phyloP scores from a whole-genome alignment of 1,140 invertebrate species.

The Tyrophagus putrescentiae region DNA sequence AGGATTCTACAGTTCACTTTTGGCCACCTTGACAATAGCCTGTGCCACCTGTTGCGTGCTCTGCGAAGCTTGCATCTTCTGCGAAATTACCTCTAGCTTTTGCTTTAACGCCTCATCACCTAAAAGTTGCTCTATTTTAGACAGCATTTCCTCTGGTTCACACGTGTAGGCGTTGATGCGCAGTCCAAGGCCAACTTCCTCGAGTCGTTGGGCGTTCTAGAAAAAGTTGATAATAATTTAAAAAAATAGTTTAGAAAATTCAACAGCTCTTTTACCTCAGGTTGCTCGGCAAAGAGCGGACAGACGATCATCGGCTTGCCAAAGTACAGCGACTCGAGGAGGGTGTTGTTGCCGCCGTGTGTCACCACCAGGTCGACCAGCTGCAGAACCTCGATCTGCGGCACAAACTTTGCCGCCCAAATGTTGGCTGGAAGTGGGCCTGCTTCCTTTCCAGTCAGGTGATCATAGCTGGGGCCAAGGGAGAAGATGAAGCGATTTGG shows the following conservation, averaged over 20 bases:
- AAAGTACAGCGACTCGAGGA: slow-evolving; percentile 12
- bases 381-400: not conserved
- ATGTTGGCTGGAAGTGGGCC: slow-evolving; percentile 23
- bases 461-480: not conserved
- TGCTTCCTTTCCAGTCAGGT: too few species aligned
- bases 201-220: slow-evolving; percentile 20
- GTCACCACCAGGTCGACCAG: slow-evolving; percentile 18
- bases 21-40: not conserved
- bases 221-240: too few species aligned
- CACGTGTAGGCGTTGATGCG: not conserved
- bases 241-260: too few species aligned
- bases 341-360: slow-evolving; percentile 21
- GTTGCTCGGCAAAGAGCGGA: slow-evolving; percentile 20
- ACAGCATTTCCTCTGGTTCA: not conserved
- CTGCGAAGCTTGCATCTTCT: not conserved
- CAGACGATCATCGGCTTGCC: slow-evolving; percentile 18
- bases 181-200: slow-evolving; percentile 6
- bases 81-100: not conserved
- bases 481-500: not conserved
- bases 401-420: slow-evolving; percentile 2
- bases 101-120: not conserved
- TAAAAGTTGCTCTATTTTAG: not conserved
- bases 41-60: not conserved
- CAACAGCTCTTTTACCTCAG: too few species aligned
- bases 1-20: not conserved